These are phyloP conservation scores for Mesembrinibis cayennensis DNA, from an alignment of 2,113 vertebrate species.

Conservation along the genomic window DNA sequence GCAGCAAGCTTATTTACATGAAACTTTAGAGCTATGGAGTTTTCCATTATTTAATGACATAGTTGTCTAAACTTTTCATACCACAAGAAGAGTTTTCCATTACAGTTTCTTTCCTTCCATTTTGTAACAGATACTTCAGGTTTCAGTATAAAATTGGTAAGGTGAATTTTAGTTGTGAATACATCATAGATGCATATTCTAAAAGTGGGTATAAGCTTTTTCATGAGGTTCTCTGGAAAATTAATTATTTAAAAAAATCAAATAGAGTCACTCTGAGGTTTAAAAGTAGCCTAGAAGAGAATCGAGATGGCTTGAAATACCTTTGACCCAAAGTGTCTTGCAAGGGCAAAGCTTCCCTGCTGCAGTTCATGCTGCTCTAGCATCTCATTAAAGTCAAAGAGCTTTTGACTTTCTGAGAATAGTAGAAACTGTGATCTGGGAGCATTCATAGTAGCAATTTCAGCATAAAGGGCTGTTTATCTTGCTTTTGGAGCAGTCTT, in stretches of 20 bases:
- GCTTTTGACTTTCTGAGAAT: not conserved
- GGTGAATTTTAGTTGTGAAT: not conserved
- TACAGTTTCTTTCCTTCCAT: slow-evolving; percentile 25
- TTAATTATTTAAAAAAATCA: slow-evolving; percentile 36
- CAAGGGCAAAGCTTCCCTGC: not conserved
- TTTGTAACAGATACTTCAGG: not conserved
- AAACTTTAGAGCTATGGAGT: slow-evolving; percentile 24
- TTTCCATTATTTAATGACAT: slow-evolving; percentile 58
- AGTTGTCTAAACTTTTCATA: slow-evolving; percentile 52
- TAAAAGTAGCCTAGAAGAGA: not conserved
- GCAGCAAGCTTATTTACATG: slow-evolving; percentile 30
- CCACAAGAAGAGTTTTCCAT: slow-evolving; percentile 31
- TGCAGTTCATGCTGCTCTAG: slow-evolving; percentile 23
- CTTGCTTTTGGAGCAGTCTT: slow-evolving; percentile 5
- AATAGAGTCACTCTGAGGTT: slow-evolving; percentile 16
- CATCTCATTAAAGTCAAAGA: slow-evolving; percentile 1
- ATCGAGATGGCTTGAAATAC: not conserved
- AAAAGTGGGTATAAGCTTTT: not conserved
- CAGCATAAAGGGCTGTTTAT: not conserved
- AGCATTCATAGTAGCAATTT: not conserved
- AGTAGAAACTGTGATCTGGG: not conserved
- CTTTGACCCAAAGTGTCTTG: slow-evolving; percentile 11
- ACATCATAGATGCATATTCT: not conserved
- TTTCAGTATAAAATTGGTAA: not conserved
- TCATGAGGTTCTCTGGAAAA: not conserved